Base-by-base conservation (phyloP, 23 tunicate genomes). In the Oikopleura vanhoeffeni region DNA sequence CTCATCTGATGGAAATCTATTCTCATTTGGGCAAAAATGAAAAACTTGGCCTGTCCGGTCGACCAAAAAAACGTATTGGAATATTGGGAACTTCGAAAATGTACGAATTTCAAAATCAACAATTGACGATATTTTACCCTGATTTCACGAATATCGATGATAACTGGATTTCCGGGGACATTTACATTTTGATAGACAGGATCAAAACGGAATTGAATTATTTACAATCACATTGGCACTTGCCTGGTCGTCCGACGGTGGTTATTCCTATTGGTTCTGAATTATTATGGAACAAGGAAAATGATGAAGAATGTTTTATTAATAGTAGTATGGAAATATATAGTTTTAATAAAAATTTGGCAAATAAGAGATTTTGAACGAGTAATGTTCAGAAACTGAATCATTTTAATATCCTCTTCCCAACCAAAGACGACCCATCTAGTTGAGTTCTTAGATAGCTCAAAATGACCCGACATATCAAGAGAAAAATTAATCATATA, bases 171-270 rank as follows among this genome's bases (percentile, higher is more conserved):
- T 58, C 90, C 24, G 85, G 88, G 41, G 98, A 93, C 85, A 88
- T 87, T 38, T 91, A 93, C 85, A 93, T 93, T 91, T 67, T 90
- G 85, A 90, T 93, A 38, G 98, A 93, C 86, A 86, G 85, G 76
- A 67, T 93, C 89, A 84, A 85, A 67, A 93, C 98, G 39, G 98
- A 93, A 40, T 86, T 93, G 39, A 92, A 93, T 39, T 93, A 93
- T 76, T 83, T 93, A 24, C 79, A 89, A 0, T 60, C 87, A 1
- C 76, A 87, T 67, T 93, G 98, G 98, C 83, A 86, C 41, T 86
- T 87, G 92, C 88, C 87, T 27, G 98, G 98, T 0, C 84, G 98
- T 40, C 98, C 98, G 0, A 85, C 87, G 34, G 83, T 93, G 1
- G 76, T 87, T 34, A 39, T 93, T 18, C 90, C 98, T 30, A 41